phyloP scores from a whole-genome alignment of 2,888 invertebrate species.

The Exephanes ischioxanthus region DNA sequence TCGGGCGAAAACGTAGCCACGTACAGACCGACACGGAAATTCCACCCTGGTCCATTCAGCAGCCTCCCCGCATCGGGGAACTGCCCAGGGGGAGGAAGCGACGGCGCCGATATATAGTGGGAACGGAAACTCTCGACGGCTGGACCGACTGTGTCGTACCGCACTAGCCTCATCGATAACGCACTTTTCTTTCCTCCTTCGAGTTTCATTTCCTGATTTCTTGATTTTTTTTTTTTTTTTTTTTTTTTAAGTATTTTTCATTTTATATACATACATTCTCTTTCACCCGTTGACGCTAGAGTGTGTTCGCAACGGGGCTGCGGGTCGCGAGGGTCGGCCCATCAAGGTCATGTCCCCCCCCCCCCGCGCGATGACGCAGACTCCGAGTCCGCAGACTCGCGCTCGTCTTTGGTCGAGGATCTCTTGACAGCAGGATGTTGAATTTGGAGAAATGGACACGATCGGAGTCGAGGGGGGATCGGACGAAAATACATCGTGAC shows the following conservation, averaged over 20 bases:
- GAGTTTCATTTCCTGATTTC: constrained; percentile 22
- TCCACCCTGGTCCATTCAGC: constrained; percentile 54
- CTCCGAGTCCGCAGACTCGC: not conserved
- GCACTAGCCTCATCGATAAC: constrained; percentile 27
- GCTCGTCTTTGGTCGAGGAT: constrained; percentile 9
- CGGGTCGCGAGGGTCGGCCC: constrained; percentile 3
- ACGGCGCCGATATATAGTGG: not conserved
- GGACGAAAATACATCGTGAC: constrained; percentile 30
- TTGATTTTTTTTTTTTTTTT: constrained; percentile 1
- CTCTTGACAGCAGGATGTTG: constrained; percentile 5
- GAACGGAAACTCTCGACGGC: not conserved
- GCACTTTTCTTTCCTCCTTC: constrained; percentile 34
- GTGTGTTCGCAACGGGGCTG: not conserved
- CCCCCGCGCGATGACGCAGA: constrained; percentile 37
- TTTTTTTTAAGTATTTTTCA: not conserved
- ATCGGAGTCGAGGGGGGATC: not conserved
- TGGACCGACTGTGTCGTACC: not conserved
- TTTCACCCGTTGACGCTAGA: not conserved
- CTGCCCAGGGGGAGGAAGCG: not conserved
- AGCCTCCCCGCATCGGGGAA: not conserved
- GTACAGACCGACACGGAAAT: not conserved
- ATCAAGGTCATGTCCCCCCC: constrained; percentile 25
- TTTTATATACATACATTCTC: not conserved
- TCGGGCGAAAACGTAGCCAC: constrained; percentile 21
- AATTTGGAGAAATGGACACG: constrained; percentile 32